Percentiles rank a stretch among this genome's conserved stretches.
Evolutionary conservation across 1,140 invertebrate species (phyloP).

Genomic region (Pseudomyrmex pallidus): DNA sequence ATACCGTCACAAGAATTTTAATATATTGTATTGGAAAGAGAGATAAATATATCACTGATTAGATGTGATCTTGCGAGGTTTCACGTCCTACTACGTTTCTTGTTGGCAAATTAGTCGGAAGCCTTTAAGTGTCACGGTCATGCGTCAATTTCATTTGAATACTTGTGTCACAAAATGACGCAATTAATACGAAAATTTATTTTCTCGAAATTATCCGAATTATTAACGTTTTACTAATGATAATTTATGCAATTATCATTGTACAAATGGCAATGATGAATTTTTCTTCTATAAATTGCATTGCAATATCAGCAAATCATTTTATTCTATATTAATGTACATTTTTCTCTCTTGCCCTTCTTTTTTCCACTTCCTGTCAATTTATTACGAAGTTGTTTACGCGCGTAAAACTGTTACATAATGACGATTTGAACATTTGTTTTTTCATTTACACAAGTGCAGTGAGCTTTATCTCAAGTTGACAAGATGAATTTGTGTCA

Average conservation of each 20-base stretch:
- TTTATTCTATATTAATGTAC: no score
- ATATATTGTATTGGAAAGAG: conserved; percentile 2
- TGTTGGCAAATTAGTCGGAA: conserved; percentile 46
- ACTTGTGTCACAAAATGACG: conserved; percentile 9
- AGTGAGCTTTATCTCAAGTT: background rate
- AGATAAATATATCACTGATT: conserved; percentile 30
- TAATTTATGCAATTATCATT: no score
- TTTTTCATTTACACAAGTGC: conserved; percentile 13
- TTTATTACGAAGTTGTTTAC: background rate
- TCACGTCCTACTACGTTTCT: conserved; percentile 60
- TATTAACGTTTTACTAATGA: no score
- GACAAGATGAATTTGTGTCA: no score
- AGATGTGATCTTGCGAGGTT: conserved; percentile 50
- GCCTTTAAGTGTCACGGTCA: conserved; percentile 29
- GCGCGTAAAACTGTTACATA: background rate
- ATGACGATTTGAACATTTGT: background rate
- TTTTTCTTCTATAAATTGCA: no score
- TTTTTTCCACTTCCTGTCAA: background rate
- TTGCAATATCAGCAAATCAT: no score
- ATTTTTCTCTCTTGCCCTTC: background rate
- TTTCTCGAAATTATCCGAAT: background rate
- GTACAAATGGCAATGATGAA: no score
- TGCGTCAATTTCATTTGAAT: conserved; percentile 34
- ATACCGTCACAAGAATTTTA: background rate
- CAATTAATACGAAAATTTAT: conserved; percentile 2